Evolutionary conservation across 2,113 vertebrate species (phyloP), one percentile per base, ranked within the genome.

Genomic region (Melanostigma gelatinosum): DNA sequence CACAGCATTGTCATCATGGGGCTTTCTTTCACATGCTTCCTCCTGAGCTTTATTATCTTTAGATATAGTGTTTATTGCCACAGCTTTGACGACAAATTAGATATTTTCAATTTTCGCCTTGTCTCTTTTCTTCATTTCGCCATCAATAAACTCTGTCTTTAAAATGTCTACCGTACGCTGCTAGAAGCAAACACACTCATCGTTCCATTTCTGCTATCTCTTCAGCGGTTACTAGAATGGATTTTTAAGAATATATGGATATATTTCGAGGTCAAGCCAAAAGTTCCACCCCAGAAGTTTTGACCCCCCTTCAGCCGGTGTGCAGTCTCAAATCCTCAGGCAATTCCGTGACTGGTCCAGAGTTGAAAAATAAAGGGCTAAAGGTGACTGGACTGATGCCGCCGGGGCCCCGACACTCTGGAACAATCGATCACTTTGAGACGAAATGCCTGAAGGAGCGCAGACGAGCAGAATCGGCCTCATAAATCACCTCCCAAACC

Each of bases 351-450:
- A 80, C 48, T 66, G 67, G 72, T 80, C 57, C 48, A 76, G 76
- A 76, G 77, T 73, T 24, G 61, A 85, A 88, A 84, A 83, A 36
- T 62, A 22, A 10, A 63, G 74, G 55, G 61, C 79, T 74, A 69
- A 85, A 82, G 83, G 85, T 87, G 74, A 72, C 46, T 77, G 77
- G 67, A 74, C 78, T 80, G 85, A 69, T 70, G 75, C 89, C 84
- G 82, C 55, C 18, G 4, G 77, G 69, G 76, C 62, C 48, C 27
- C 60, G 75, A 54, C 64, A 69, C 75, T 84, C 75, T 71, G 62
- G 60, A 81, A 71, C 86, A 70, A 88, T 91, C 86, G 85, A 87
- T 91, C 86, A 81, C 76, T 83, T 65, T 80, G 84, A 87, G 60
- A 72, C 36, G 1, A 77, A 73, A 58, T 65, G 84, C 75, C 86